These are phyloP conservation scores for Nibea albiflora DNA, from an alignment of 2,113 vertebrate genomes.

Conservation along the genomic window DNA sequence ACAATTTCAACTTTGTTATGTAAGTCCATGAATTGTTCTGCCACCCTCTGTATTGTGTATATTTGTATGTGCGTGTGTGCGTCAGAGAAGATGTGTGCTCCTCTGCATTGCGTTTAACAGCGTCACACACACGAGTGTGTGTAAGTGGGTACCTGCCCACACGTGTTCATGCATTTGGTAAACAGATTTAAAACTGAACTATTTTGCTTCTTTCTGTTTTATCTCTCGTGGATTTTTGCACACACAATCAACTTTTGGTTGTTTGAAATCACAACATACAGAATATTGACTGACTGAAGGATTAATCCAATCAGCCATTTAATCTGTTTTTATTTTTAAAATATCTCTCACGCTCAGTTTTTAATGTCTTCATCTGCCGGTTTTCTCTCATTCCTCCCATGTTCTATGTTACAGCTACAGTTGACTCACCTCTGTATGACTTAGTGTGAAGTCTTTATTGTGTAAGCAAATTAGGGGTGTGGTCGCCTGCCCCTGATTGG, in stretches of 20 bases:
- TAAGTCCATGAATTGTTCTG: slow-evolving; percentile 22
- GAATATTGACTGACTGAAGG: neutral
- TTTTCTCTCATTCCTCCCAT: neutral
- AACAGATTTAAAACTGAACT: slow-evolving; percentile 32
- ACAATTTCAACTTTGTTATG: slow-evolving; percentile 44
- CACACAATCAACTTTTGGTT: neutral
- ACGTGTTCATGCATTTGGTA: slow-evolving; percentile 33
- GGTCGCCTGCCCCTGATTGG: too few relatives aligned
- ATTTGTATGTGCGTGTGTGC: neutral
- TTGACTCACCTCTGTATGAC: too few relatives aligned
- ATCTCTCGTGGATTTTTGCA: neutral
- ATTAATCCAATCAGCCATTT: neutral
- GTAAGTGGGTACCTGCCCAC: slow-evolving; percentile 8
- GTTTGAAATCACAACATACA: neutral
- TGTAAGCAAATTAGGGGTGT: too few relatives aligned
- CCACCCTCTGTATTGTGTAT: slow-evolving; percentile 6
- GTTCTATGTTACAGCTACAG: neutral
- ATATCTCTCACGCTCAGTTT: neutral
- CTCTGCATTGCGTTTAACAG: slow-evolving; percentile 66
- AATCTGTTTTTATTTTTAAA: neutral
- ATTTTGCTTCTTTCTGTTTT: slow-evolving; percentile 1
- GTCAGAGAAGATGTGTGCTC: slow-evolving; percentile 3
- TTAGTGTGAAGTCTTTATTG: too few relatives aligned
- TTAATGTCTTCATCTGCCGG: neutral
- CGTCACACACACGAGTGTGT: slow-evolving; percentile 30